Base-by-base conservation (phyloP, 2,797 vertebrate genomes). In the Tinamus major region DNA sequence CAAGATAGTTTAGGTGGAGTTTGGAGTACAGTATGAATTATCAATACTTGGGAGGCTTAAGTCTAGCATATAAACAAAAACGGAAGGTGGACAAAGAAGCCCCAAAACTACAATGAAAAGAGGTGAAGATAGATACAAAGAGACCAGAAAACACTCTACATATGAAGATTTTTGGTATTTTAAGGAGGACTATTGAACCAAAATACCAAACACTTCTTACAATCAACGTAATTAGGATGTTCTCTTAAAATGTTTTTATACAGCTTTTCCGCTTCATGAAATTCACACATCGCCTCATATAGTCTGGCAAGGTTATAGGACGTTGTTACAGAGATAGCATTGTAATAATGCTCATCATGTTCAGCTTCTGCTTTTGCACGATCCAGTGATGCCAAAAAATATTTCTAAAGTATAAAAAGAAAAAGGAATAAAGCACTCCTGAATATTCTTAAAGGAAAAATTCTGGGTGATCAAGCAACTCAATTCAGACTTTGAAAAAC, bases 291-390 rank as follows among this genome's bases (percentile, higher is more conserved):
- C 5, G 99, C 99, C 96, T 99, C 99, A 8, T 99, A 99, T 4
- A 99, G 98, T 51, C 99, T 98, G 79, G 99, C 99, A 96, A 99
- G 98, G 94, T 99, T 99, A 96, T 99, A 99, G 59, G 99, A 99
- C 0, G 99, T 99, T 91, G 99, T 99, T 84, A 99, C 99, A 61
- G 99, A 99, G 96, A 99, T 99, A 94, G 99, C 99, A 48, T 99
- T 99, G 97, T 99, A 99, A 96, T 99, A 99, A 97, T 99, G 99
- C 93, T 99, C 99, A 42, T 99, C 99, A 4, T 99, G 99, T 93
- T 99, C 99, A 5, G 99, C 99, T 95, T 99, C 99, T 10, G 99
- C 99, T 97, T 99, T 99, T 24, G 99, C 99, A 61, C 99, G 98
- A 37, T 99, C 99, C 96, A 99, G 96, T 17, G 99, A 99, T 0